Conservation (phyloP, 1,140 invertebrate genomes). For the Caenorhabditis latens region DNA sequence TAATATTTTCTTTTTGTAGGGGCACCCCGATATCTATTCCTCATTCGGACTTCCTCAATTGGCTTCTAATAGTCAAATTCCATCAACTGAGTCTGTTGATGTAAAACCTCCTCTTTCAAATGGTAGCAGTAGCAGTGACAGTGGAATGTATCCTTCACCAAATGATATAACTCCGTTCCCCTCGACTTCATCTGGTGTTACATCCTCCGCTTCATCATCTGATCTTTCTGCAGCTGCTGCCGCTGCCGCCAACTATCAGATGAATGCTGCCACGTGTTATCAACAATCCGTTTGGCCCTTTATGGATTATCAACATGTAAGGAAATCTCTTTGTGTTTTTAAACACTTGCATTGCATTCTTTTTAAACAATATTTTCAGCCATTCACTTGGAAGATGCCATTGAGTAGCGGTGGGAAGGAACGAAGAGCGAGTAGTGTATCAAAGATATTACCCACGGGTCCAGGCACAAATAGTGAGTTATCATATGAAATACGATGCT, state of each 20-base stretch:
- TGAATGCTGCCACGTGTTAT: conserved; percentile 25
- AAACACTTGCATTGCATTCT: not conserved
- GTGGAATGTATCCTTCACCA: conserved; percentile 46
- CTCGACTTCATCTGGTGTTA: not conserved
- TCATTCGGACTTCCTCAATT: conserved; percentile 18
- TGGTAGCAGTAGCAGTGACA: conserved; percentile 33
- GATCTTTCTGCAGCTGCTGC: conserved; percentile 15
- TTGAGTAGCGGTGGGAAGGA: not conserved
- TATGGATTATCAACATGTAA: conserved; percentile 44
- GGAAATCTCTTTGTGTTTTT: not conserved
- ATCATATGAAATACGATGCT: not conserved
- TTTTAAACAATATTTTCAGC: conserved; percentile 8
- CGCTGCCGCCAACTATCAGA: conserved; percentile 26
- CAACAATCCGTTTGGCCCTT: conserved; percentile 23
- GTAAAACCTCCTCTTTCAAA: conserved; percentile 40
- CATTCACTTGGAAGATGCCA: conserved; percentile 19
- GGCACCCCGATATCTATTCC: conserved; percentile 2
- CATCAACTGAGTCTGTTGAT: not conserved
- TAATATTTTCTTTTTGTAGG: not conserved
- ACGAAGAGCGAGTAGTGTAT: not conserved
- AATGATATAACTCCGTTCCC: conserved; percentile 29
- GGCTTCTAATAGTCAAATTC: not conserved
- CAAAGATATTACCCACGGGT: conserved; percentile 58
- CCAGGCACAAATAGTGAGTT: conserved; percentile 69
- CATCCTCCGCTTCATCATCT: not conserved